Evolutionary conservation across 2,797 vertebrate species (phyloP), one percentile per base, ranked within the genome.

Genomic region (Balearica regulorum): DNA sequence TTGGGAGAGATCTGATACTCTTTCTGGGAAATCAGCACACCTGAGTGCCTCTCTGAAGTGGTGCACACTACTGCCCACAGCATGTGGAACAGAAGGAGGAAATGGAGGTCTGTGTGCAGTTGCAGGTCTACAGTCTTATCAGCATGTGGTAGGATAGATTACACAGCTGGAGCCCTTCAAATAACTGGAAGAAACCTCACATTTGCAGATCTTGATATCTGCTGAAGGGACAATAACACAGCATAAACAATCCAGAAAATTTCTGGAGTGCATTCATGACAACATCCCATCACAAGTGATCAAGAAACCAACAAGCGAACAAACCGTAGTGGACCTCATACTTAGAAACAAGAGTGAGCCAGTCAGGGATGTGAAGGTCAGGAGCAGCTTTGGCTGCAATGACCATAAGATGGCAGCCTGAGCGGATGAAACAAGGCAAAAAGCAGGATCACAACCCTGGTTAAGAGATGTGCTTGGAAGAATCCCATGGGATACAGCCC

Each of bases 181-280:
- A 26, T 14, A 72, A 57, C 17, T 77, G 49, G 31, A 65, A 76
- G n/a, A 85, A 88, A 72, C 13, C 6, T 37, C 46, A 19, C 1
- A 0, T 76, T 69, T 78, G 26, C 37, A 85, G 25, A 37, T 11
- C 7, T 18, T 44, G 11, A 1, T 49, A 57, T 25, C 31, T 87
- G 26, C 25, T 65, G 28, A 85, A 71, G 19, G 35, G 14, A 12
- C 0, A 0, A 25, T 0, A 17, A 4, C 10, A 8, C 25, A 43
- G 31, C 18, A 57, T 22, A 84, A 83, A 28, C 2, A 35, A 18
- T 18, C 10, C 16, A 71, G 39, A 39, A 68, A 11, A 31, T 44
- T 83, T 83, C 57, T 75, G 51, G 22, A 58, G 10, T 31, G 7
- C 39, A 9, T 44, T 61, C 26, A 41, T 25, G 22, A 37, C 16